Percentiles rank a stretch among this genome's conserved stretches.
Conservation (phyloP, 1,140 invertebrate genomes). For the Chrysomallon squamiferum region DNA sequence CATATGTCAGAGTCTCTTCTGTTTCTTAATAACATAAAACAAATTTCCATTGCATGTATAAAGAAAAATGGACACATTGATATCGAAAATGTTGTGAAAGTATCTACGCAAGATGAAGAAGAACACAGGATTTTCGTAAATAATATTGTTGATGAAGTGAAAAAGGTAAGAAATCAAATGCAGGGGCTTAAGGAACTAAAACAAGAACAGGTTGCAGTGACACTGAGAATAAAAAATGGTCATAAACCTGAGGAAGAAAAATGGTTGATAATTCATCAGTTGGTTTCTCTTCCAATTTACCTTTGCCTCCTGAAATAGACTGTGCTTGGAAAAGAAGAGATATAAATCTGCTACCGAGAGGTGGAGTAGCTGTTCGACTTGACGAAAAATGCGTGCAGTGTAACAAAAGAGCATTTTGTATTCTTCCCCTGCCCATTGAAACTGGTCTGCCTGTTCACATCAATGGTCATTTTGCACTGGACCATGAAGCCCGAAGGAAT, state of each 20-base stretch:
- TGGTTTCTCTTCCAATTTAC: too few species aligned
- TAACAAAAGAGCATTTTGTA: conserved; percentile 45
- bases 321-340: conserved; percentile 24
- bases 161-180: neutral
- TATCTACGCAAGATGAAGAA: conserved; percentile 16
- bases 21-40: conserved; percentile 46
- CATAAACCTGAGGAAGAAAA: too few species aligned
- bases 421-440: conserved; percentile 53
- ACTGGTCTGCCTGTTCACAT: conserved; percentile 56
- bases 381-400: neutral
- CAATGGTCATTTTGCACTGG: conserved; percentile 60
- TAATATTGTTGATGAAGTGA: conserved; percentile 1
- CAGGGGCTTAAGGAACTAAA: too few species aligned
- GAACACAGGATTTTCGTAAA: conserved; percentile 16
- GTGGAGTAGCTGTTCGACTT: conserved; percentile 44
- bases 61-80: conserved; percentile 15
- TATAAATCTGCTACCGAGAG: conserved; percentile 43
- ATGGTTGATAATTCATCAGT: too few species aligned
- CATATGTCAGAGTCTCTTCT: conserved; percentile 40
- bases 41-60: conserved; percentile 33
- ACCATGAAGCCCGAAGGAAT: conserved; percentile 49
- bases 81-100: conserved; percentile 11
- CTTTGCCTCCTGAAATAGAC: too few species aligned
- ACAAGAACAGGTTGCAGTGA: too few species aligned
- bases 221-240: too few species aligned